phyloP scores from a whole-genome alignment of 2,888 invertebrate genomes.

The Drosophila anomalata region DNA sequence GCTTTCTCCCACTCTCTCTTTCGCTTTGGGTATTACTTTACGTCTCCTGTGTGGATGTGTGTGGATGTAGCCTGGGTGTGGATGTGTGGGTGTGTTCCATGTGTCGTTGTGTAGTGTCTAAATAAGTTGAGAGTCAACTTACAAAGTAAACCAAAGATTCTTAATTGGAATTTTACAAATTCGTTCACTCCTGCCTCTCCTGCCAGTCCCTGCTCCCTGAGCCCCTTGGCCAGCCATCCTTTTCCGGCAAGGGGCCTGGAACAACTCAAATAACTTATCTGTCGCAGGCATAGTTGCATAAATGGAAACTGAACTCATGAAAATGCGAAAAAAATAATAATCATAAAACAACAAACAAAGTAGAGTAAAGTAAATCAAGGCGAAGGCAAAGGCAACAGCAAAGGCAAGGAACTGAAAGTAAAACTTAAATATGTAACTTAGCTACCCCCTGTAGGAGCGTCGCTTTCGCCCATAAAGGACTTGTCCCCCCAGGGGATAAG shows the following conservation, averaged over 20 bases:
- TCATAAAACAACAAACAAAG: constrained; percentile 33
- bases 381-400: constrained; percentile 11
- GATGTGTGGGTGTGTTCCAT: constrained; percentile 39
- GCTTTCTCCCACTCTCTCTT: constrained; percentile 5
- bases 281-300: constrained; percentile 72
- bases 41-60: constrained; percentile 24
- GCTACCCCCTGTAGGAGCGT: constrained; percentile 15
- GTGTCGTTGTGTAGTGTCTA: constrained; percentile 76
- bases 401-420: constrained; percentile 53
- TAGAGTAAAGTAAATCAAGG: constrained; percentile 13
- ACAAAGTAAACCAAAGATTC: constrained; percentile 80
- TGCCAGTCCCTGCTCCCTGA: neutral
- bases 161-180: constrained; percentile 81
- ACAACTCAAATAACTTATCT: constrained; percentile 73
- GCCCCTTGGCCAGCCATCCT: constrained; percentile 5
- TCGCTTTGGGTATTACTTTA: constrained; percentile 27
- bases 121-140: constrained; percentile 81
- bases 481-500: constrained; percentile 69
- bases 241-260: constrained; percentile 24
- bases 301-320: constrained; percentile 67
- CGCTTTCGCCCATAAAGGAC: constrained; percentile 22
- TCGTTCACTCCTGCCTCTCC: constrained; percentile 62
- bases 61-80: constrained; percentile 22
- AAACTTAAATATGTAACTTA: constrained; percentile 65
- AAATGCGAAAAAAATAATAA: constrained; percentile 48